A percentile compares a stretch with the other conserved stretches of the same genome.
Evolutionary conservation across 2,888 invertebrate genomes (phyloP).

Genomic region (Ephialtes manifestator): DNA sequence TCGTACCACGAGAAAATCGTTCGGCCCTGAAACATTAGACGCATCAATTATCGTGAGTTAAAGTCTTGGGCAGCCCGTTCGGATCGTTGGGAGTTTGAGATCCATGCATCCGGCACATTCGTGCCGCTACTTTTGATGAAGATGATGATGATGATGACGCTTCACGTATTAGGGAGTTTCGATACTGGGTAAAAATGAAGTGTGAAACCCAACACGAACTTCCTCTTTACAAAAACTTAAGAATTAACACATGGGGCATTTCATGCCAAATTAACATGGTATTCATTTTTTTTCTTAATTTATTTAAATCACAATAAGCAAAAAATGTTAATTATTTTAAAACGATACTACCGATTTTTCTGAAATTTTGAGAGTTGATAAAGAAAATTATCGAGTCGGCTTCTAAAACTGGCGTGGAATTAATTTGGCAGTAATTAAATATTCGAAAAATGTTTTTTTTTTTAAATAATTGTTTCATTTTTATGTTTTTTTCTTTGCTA

Average conservation of each 20-base stretch:
- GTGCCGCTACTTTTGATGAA: slow-evolving; percentile 21
- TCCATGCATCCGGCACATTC: slow-evolving; percentile 72
- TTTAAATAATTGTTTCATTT: too few species aligned
- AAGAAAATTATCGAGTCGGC: too few species aligned
- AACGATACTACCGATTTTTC: not conserved
- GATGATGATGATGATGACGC: slow-evolving; percentile 2
- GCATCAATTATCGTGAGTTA: slow-evolving; percentile 77
- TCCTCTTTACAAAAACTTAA: not conserved
- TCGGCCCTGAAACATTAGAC: slow-evolving; percentile 88
- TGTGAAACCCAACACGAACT: slow-evolving; percentile 33
- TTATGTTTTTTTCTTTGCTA: too few species aligned
- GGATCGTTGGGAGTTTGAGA: slow-evolving; percentile 70
- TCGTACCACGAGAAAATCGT: slow-evolving; percentile 94
- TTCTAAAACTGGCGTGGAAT: too few species aligned
- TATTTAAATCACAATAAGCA: too few species aligned
- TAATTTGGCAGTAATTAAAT: too few species aligned
- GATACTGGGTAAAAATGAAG: slow-evolving; percentile 3
- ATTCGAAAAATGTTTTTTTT: too few species aligned
- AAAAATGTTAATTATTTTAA: not conserved
- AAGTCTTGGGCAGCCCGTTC: slow-evolving; percentile 62
- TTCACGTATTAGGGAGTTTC: slow-evolving; percentile 32
- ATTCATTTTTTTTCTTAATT: not conserved
- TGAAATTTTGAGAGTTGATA: too few species aligned
- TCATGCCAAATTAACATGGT: not conserved
- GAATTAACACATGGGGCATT: too few species aligned